Evolutionary conservation across 2,113 vertebrate species (phyloP).

Genomic region (Ranitomeya variabilis): DNA sequence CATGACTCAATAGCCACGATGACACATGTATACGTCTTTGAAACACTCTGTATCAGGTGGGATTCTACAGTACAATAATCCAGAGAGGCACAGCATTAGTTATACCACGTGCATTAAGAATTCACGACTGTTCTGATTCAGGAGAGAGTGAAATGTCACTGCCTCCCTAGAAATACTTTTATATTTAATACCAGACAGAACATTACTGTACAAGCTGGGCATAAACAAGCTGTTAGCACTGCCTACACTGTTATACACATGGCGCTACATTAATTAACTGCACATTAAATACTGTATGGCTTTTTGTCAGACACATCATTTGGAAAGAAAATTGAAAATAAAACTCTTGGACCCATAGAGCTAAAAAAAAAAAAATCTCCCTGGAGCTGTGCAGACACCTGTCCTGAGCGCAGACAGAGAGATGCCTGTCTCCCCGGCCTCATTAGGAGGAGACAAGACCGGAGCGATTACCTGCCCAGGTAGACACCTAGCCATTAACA

Average conservation of each 20-base stretch:
- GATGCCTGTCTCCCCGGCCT: constrained; percentile 45
- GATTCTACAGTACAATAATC: too few species aligned
- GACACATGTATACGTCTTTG: background rate
- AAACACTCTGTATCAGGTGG: background rate
- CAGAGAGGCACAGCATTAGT: background rate
- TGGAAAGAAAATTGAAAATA: constrained; percentile 11
- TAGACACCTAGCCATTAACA: constrained; percentile 53
- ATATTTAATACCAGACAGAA: background rate
- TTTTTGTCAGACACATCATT: background rate
- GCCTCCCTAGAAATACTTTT: background rate
- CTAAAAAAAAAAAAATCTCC: background rate
- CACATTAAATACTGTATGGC: constrained; percentile 1
- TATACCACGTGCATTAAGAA: constrained; percentile 10
- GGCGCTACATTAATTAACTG: constrained; percentile 18
- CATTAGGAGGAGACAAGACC: constrained; percentile 50
- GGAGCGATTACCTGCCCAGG: constrained; percentile 19
- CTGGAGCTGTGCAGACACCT: constrained; percentile 37
- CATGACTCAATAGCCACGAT: background rate
- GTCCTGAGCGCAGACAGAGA: constrained; percentile 37
- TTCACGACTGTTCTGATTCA: background rate
- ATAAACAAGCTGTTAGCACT: constrained; percentile 23
- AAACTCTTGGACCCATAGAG: background rate
- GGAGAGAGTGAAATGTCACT: background rate
- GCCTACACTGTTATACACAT: constrained; percentile 30
- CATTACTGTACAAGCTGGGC: constrained; percentile 14